phyloP scores from a whole-genome alignment of 1,140 invertebrate genomes.

The Aradophagus sp. region DNA sequence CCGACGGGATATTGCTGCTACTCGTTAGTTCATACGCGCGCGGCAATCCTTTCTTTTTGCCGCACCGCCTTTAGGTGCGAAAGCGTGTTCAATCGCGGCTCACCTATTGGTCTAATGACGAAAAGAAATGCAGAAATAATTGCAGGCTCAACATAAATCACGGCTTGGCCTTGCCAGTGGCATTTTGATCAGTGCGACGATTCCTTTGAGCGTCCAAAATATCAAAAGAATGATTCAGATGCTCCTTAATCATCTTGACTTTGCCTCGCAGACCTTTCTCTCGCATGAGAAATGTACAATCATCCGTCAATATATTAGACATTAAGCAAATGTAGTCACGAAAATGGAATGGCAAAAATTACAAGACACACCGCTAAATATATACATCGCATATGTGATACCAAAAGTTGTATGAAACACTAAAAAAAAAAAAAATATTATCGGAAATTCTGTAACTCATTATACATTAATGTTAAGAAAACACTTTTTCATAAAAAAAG shows the following conservation, averaged over 20 bases:
- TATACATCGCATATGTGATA: no score
- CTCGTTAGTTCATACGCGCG: conserved; percentile 62
- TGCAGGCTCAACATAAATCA: conserved; percentile 27
- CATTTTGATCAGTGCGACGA: conserved; percentile 47
- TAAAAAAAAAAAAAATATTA: no score
- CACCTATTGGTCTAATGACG: conserved; percentile 45
- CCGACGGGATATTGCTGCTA: conserved; percentile 66
- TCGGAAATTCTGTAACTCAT: no score
- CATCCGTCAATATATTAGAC: conserved; percentile 29
- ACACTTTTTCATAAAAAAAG: no score
- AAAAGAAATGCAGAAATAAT: conserved; percentile 57
- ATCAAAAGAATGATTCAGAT: conserved; percentile 43
- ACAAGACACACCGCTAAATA: no score
- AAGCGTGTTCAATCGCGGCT: conserved; percentile 40
- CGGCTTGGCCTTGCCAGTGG: conserved; percentile 38
- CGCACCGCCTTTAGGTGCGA: conserved; percentile 19
- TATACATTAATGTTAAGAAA: no score
- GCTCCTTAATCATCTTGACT: conserved; percentile 49
- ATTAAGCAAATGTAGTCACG: conserved; percentile 24
- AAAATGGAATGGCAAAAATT: no score
- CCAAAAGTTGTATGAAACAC: no score
- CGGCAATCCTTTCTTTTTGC: conserved; percentile 33
- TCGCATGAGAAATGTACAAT: conserved; percentile 38
- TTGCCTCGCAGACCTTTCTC: conserved; percentile 29
- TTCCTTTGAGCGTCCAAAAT: conserved; percentile 47